A percentile compares a stretch with the other conserved stretches of the same genome.
Evolutionary conservation across 37 sponge, comb jelly and placozoan species (phyloP).

Genomic region (Tethya wilhelma): DNA sequence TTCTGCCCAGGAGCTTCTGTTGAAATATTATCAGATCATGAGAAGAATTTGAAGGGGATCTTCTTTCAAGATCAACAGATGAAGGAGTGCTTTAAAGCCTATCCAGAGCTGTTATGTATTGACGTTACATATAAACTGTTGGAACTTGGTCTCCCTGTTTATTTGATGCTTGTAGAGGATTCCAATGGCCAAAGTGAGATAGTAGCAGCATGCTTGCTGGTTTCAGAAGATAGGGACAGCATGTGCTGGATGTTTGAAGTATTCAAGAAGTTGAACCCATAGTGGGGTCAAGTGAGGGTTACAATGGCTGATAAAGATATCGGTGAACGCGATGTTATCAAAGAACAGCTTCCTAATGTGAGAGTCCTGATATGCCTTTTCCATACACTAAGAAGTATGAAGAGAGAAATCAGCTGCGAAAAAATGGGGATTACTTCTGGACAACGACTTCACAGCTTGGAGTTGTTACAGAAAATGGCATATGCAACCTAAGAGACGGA

Average conservation of each 20-base stretch:
- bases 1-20: constrained; percentile 27
- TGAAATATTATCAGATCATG: background rate
- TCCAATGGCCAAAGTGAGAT: constrained; percentile 67
- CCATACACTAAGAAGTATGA: constrained; percentile 41
- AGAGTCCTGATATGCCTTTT: constrained; percentile 62
- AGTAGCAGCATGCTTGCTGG: constrained; percentile 11
- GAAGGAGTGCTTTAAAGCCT: constrained; percentile 32
- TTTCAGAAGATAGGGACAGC: constrained; percentile 9
- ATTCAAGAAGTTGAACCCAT: constrained; percentile 51
- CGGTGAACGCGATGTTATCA: constrained; percentile 36
- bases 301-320: constrained; percentile 74
- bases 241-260: constrained; percentile 36
- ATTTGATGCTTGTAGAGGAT: constrained; percentile 57
- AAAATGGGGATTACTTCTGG: constrained; percentile 55
- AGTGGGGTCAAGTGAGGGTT: constrained; percentile 10
- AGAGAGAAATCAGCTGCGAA: constrained; percentile 62
- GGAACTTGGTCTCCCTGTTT: constrained; percentile 41
- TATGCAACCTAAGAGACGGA: constrained; percentile 38
- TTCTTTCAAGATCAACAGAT: constrained; percentile 54
- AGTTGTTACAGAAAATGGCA: constrained; percentile 40
- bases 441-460: constrained; percentile 29
- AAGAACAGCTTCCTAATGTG: constrained; percentile 6
- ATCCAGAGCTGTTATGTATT: constrained; percentile 54
- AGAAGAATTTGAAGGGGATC: constrained; percentile 3
- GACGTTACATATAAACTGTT: constrained; percentile 63